phyloP scores from a whole-genome alignment of 2,888 invertebrate species.

The Allacma fusca region DNA sequence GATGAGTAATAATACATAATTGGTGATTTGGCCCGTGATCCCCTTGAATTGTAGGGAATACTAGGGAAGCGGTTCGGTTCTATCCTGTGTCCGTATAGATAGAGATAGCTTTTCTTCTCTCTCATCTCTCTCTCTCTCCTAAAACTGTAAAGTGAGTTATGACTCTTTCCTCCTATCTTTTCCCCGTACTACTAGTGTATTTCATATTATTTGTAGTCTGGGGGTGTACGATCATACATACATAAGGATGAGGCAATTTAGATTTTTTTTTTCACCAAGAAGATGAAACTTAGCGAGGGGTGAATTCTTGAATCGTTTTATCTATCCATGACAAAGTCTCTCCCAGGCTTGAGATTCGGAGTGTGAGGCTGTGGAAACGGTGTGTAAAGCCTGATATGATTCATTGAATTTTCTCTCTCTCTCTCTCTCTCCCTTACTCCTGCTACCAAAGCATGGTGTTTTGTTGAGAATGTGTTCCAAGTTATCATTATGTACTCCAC shows the following conservation, averaged over 20 bases:
- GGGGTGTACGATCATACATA: no score
- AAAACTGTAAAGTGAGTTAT: slow-evolving; percentile 33
- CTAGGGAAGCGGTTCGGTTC: not conserved
- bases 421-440: not conserved
- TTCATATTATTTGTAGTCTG: not conserved
- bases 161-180: not conserved
- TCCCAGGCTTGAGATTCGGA: not conserved
- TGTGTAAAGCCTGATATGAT: slow-evolving; percentile 14
- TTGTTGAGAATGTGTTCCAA: slow-evolving; percentile 28
- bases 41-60: slow-evolving; percentile 37
- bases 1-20: slow-evolving; percentile 60
- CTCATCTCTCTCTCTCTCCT: not conserved
- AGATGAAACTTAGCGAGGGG: slow-evolving; percentile 26
- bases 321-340: slow-evolving; percentile 14
- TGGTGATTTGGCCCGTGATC: slow-evolving; percentile 59
- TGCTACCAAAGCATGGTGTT: not conserved
- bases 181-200: not conserved
- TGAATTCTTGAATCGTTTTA: slow-evolving; percentile 41
- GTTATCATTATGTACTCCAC: slow-evolving; percentile 13
- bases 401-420: slow-evolving; percentile 28
- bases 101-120: not conserved
- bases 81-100: not conserved
- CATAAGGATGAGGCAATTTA: slow-evolving; percentile 9
- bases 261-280: slow-evolving; percentile 20
- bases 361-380: slow-evolving; percentile 12